Evolutionary conservation across 2,797 vertebrate species (phyloP).

Genomic region (Botia kubotai): DNA sequence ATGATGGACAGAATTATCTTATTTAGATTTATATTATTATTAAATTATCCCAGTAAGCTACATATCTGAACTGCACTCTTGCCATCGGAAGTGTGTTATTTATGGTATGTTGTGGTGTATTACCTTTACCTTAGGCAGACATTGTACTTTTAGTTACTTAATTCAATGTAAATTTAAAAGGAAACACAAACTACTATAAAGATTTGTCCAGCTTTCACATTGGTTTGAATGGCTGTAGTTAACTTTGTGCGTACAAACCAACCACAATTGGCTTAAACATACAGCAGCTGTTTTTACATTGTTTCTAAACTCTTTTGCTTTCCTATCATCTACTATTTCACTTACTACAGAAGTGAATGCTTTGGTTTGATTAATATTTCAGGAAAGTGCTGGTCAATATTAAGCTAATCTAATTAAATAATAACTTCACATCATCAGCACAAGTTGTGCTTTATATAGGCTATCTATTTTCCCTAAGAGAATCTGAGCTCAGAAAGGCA

Average conservation of each 20-base stretch:
- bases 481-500: conserved; percentile 33
- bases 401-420: background rate
- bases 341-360: background rate
- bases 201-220: background rate
- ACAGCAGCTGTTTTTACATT: background rate
- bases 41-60: background rate
- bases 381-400: background rate
- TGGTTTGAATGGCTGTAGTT: background rate
- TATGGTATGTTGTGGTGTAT: background rate
- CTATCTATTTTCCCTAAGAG: conserved; percentile 24
- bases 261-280: background rate
- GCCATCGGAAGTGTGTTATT: background rate
- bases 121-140: background rate
- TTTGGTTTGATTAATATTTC: background rate
- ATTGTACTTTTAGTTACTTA: background rate
- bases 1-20: background rate
- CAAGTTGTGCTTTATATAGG: background rate
- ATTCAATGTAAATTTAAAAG: background rate
- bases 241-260: background rate
- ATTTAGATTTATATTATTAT: too few relatives aligned
- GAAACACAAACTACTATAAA: background rate
- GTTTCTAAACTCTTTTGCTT: background rate
- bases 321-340: background rate
- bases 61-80: background rate
- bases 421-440: background rate